Evolutionary conservation across 2,888 invertebrate species (phyloP).

Genomic region (Drosophila algonquin): DNA sequence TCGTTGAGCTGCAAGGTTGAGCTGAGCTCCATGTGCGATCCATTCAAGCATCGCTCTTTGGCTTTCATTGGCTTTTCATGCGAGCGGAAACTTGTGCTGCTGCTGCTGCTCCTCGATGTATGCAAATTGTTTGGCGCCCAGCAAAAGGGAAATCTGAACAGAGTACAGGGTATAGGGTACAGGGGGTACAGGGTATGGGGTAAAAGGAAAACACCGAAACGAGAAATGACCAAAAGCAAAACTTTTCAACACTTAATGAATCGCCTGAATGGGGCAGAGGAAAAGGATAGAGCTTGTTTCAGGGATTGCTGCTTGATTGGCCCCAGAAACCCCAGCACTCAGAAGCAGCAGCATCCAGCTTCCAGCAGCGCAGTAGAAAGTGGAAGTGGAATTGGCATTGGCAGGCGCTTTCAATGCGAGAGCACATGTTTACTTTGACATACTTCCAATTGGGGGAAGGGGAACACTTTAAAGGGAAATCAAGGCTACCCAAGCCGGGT

Average conservation of each 20-base stretch:
- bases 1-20: slow-evolving; percentile 53
- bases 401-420: slow-evolving; percentile 62
- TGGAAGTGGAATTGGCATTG: slow-evolving; percentile 35
- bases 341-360: background rate
- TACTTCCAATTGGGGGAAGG: slow-evolving; percentile 66
- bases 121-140: slow-evolving; percentile 60
- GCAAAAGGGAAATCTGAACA: slow-evolving; percentile 20
- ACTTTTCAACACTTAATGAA: slow-evolving; percentile 79
- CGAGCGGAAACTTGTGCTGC: slow-evolving; percentile 14
- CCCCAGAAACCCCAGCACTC: slow-evolving; percentile 4
- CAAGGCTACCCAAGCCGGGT: background rate
- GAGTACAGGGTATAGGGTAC: background rate
- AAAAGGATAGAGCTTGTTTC: slow-evolving; percentile 11
- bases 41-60: slow-evolving; percentile 59
- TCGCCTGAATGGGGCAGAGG: slow-evolving; percentile 28
- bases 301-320: slow-evolving; percentile 49
- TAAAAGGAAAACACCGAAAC: background rate
- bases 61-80: slow-evolving; percentile 64
- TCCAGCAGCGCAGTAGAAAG: slow-evolving; percentile 26
- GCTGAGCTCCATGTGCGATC: slow-evolving; percentile 60
- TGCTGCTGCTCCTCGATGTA: slow-evolving; percentile 50
- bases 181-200: no score
- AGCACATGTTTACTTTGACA: slow-evolving; percentile 74
- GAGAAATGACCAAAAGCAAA: slow-evolving; percentile 75
- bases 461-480: background rate